Base-by-base conservation (phyloP, 2,113 vertebrate species). In the Pelmatolapia mariae region DNA sequence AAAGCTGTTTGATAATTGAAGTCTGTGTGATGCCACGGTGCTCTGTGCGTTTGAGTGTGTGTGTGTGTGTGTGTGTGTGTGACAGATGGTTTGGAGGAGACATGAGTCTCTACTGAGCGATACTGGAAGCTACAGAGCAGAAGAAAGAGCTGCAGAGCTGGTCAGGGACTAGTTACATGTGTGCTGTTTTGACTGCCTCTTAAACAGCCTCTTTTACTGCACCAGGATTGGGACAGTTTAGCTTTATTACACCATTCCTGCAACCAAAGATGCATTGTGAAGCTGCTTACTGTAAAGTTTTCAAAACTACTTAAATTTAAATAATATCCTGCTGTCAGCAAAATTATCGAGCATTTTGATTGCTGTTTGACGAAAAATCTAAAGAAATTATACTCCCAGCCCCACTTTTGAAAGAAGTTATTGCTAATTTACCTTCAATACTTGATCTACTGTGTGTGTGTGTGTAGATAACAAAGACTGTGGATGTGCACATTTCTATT, bases 1-100 rank as follows among this genome's bases (percentile, higher is more conserved):
- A 85, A 92, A 92, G 80, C 87, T 83, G 90, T 91, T 92, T 90
- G 94, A 94, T 93, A 93, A 93, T 91, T 88, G 86, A 88, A 93
- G 93, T 94, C 88, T 92, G 87, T 84, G 80, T 87, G 83, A 86
- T 79, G 13, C 84, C 43, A 52, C 33, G 2, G 80, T 19, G 45
- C 66, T 45, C 59, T 40, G 82, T 82, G 87, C 47, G 38, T 36
- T 13, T 29, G 33, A 4, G 40, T 18, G 85, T 22, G 84, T n/a
- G 50, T 4, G 26, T 13, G 10, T 16, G 90, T 56, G 87, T 84
- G 63, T 50, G 88, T 26, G 4, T 26, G 7, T 31, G 56, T 2
- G 59, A 89, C 94, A 95, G 94, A 94, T 95, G 95, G 93, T 89
- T 90, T 50, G 76, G 68, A 87, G 89, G 87, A 84, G 81, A 91